Evolutionary conservation across 2,797 vertebrate species (phyloP).

Genomic region (Masticophis lateralis): DNA sequence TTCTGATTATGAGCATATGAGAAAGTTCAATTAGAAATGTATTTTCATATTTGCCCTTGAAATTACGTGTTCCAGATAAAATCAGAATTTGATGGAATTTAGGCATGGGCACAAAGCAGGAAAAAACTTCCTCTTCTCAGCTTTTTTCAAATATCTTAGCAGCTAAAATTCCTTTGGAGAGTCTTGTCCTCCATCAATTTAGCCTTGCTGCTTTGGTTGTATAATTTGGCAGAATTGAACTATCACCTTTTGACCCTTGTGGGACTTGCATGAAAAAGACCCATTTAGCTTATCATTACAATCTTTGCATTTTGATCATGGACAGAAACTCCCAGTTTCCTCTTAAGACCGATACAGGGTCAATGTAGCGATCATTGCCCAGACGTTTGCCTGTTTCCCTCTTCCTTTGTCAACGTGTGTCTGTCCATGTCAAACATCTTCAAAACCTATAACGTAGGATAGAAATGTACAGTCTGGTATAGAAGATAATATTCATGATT

Average conservation of each 20-base stretch:
- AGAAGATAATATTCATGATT: neutral
- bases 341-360: neutral
- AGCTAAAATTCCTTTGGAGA: slow-evolving; percentile 28
- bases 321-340: slow-evolving; percentile 15
- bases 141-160: neutral
- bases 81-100: neutral
- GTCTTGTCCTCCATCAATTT: slow-evolving; percentile 3
- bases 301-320: slow-evolving; percentile 16
- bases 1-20: neutral
- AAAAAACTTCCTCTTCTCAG: slow-evolving; percentile 8
- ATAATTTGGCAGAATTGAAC: neutral
- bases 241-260: slow-evolving; percentile 9
- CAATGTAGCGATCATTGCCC: neutral
- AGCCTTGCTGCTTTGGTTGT: slow-evolving; percentile 28
- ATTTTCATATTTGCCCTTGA: neutral
- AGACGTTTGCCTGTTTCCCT: neutral
- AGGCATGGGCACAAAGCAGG: neutral
- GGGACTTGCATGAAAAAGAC: slow-evolving; percentile 23
- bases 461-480: neutral
- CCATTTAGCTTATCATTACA: slow-evolving; percentile 10
- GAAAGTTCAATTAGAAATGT: neutral
- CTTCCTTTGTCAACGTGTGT: neutral
- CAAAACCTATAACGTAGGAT: neutral
- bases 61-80: neutral
- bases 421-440: neutral